Base-by-base conservation (phyloP, 2,888 invertebrate species). In the Eretmocerus hayati region DNA sequence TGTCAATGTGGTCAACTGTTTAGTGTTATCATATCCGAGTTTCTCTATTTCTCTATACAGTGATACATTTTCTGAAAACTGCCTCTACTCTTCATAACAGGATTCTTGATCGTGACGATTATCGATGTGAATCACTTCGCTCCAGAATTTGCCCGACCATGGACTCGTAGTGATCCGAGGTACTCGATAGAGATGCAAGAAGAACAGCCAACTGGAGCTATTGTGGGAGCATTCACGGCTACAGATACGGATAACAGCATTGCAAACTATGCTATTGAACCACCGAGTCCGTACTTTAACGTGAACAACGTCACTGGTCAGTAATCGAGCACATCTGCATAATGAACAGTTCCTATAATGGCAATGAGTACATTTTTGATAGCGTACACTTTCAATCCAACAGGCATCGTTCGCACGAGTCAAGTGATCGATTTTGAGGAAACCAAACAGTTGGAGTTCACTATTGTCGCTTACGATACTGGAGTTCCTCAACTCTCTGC, bases 381-480 rank as follows among this genome's bases (percentile, higher is more conserved):
- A n/a, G n/a, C n/a, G n/a, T n/a, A n/a, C n/a, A n/a, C n/a, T n/a
- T n/a, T n/a, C n/a, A n/a, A n/a, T n/a, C n/a, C n/a, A 6, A 6
- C 33, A 85, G 87, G 89, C 5, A 80, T 84, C 21, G 85, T 93
- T 2, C 84, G 83, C 60, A 84, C 85, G 1, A 83, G 79, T 26
- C 79, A 84, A 56, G 77, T 84, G 13, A 82, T 95, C 42, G 93
- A 95, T 72, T 94, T 84, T 69, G 95, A 95, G 67, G 75, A 79
- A 58, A 75, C 84, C 0, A 85, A 86, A 58, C 76, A 77, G 36
- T 75, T 90, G 3, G 84, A 86, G 65, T 90, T 94, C 65, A 84
- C 83, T 0, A 83, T 90, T 0, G 76, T 84, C 2, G 93, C 90
- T 0, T 86, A 81, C 58, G 95, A 95, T 71, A 85, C 86, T 0